Conservation (phyloP, 2,797 vertebrate species). For the Kryptolebias ocellatus region DNA sequence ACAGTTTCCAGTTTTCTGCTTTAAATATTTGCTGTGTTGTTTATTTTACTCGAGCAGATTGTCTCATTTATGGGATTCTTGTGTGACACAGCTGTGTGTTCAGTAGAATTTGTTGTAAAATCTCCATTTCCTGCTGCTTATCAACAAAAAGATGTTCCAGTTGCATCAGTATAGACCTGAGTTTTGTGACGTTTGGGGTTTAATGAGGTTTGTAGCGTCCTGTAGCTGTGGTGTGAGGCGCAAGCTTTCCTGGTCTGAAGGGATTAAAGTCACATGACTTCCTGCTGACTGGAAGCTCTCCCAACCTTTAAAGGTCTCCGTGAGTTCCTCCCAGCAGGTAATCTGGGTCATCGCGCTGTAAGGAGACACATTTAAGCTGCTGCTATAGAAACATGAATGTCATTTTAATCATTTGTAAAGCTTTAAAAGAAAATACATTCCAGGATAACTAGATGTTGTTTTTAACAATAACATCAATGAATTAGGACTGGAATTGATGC, state of each 20-base stretch:
- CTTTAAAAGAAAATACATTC: too few relatives aligned
- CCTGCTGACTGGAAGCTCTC: constrained; percentile 18
- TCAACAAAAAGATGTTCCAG: too few relatives aligned
- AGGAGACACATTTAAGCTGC: not conserved
- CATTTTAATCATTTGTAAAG: too few relatives aligned
- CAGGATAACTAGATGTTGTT: not conserved
- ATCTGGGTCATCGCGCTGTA: not conserved
- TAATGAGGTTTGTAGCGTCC: constrained; percentile 1
- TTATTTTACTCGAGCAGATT: too few relatives aligned
- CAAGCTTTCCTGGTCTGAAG: not conserved
- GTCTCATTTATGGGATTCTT: too few relatives aligned
- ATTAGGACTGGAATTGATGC: not conserved
- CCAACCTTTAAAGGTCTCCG: constrained; percentile 22
- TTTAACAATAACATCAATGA: not conserved
- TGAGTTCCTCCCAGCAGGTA: not conserved
- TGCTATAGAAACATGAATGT: not conserved
- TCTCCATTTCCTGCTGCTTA: too few relatives aligned
- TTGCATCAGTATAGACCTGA: too few relatives aligned
- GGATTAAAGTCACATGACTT: constrained; percentile 25
- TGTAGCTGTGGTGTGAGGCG: not conserved
- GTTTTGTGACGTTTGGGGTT: not conserved
- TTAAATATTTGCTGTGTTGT: too few relatives aligned
- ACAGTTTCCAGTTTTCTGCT: too few relatives aligned
- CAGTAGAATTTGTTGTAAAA: too few relatives aligned
- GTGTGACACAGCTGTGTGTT: too few relatives aligned